Percentiles rank a stretch among this genome's conserved stretches.
Conservation (phyloP, 2,113 vertebrate species). For the Motacilla alba region DNA sequence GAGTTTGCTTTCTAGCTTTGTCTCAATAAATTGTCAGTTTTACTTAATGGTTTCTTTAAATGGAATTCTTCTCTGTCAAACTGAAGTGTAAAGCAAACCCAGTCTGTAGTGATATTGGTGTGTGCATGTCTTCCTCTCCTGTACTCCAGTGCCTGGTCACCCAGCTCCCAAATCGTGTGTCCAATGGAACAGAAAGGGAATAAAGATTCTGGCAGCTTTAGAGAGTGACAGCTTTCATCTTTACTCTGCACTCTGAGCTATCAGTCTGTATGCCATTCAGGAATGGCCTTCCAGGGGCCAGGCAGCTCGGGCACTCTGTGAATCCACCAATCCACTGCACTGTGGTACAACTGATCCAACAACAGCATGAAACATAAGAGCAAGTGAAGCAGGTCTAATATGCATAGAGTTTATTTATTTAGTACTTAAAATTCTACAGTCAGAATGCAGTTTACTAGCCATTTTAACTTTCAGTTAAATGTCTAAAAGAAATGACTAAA, state of each 20-base stretch:
- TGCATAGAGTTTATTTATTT: constrained; percentile 80
- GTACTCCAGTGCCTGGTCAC: not conserved
- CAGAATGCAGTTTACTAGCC: constrained; percentile 37
- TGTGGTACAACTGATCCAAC: rapidly evolving
- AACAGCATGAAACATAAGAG: not conserved
- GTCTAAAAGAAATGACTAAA: not conserved
- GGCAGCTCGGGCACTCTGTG: not conserved
- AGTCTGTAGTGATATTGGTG: not conserved
- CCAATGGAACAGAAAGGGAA: not conserved
- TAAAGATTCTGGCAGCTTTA: not conserved
- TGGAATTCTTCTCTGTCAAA: not conserved
- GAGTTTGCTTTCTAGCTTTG: not conserved
- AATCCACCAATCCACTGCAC: too few relatives aligned
- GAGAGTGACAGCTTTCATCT: not conserved
- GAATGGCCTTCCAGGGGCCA: not conserved
- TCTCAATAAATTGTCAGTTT: not conserved
- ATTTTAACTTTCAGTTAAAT: constrained; percentile 19
- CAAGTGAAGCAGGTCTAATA: constrained; percentile 15
- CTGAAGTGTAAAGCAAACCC: not conserved
- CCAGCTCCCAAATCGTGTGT: not conserved
- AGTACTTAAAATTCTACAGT: constrained; percentile 57
- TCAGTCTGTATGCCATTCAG: not conserved
- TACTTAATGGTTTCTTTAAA: not conserved
- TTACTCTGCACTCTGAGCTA: not conserved
- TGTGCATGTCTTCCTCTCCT: not conserved